A percentile compares a stretch with the other conserved stretches of the same genome.
phyloP scores from a whole-genome alignment of 64 coral and sea anemone species.

The Stichodactyla helianthus region DNA sequence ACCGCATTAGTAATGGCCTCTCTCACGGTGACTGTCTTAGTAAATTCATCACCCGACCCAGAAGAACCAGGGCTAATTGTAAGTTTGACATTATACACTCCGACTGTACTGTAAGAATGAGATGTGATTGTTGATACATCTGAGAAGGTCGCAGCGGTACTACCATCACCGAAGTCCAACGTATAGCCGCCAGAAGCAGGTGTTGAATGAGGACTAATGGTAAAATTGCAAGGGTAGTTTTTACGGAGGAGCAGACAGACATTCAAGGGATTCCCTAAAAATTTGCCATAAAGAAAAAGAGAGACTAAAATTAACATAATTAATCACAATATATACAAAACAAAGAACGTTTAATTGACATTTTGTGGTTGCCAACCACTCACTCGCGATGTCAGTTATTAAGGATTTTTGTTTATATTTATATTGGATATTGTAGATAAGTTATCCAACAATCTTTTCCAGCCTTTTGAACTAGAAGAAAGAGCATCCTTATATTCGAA shows the following conservation, averaged over 20 bases:
- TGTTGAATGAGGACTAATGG: neutral
- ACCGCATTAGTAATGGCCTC: neutral
- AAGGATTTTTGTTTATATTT: too few relatives aligned
- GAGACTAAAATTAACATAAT: too few relatives aligned
- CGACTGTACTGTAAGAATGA: neutral
- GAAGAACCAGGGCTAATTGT: neutral
- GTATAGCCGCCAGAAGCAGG: neutral
- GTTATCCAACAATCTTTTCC: too few relatives aligned
- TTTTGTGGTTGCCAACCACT: too few relatives aligned
- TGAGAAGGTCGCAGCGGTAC: neutral
- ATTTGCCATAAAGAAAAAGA: too few relatives aligned
- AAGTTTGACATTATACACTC: neutral
- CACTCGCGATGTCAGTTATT: too few relatives aligned
- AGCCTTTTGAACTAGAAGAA: too few relatives aligned
- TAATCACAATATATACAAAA: too few relatives aligned
- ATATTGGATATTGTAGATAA: too few relatives aligned
- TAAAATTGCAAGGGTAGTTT: neutral
- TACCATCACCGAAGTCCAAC: neutral
- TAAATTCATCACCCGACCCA: neutral
- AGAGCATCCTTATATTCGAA: too few relatives aligned
- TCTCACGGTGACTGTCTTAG: neutral
- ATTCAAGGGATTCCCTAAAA: neutral
- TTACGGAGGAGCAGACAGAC: neutral
- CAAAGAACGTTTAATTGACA: too few relatives aligned
- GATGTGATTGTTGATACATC: neutral